Conservation (phyloP, 1,140 invertebrate species). For the Armadillidium nasatum region DNA sequence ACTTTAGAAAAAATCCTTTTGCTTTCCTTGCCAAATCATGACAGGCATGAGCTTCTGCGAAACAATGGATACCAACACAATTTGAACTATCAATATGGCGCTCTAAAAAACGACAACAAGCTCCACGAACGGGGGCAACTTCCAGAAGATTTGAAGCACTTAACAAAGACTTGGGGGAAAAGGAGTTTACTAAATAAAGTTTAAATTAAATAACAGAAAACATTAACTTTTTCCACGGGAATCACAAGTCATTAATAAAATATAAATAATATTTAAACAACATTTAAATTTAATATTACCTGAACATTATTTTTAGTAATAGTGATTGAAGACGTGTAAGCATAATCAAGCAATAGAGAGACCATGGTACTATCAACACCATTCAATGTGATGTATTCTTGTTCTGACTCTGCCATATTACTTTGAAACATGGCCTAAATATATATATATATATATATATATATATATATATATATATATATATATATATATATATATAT, state of each 20-base stretch:
- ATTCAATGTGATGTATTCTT: slow-evolving; percentile 54
- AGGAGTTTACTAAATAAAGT: neutral
- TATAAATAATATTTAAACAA: neutral
- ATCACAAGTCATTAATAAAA: neutral
- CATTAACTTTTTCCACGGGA: too few relatives aligned
- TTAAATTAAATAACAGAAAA: too few relatives aligned
- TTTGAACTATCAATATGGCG: slow-evolving; percentile 57
- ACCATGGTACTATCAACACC: slow-evolving; percentile 56
- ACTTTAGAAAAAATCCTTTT: slow-evolving; percentile 49
- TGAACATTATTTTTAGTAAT: slow-evolving; percentile 57
- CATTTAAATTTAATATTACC: slow-evolving; percentile 45
- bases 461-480: slow-evolving; percentile 6
- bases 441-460: neutral
- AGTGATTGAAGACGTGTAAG: slow-evolving; percentile 55
- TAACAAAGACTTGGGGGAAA: slow-evolving; percentile 48
- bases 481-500: too few relatives aligned
- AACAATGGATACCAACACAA: slow-evolving; percentile 58
- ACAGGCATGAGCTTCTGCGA: slow-evolving; percentile 58
- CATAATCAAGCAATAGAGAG: slow-evolving; percentile 55
- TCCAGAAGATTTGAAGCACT: slow-evolving; percentile 60
- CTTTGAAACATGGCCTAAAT: slow-evolving; percentile 54
- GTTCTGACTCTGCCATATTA: slow-evolving; percentile 52
- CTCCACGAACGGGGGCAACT: slow-evolving; percentile 53
- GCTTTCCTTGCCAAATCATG: slow-evolving; percentile 53
- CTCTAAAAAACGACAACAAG: slow-evolving; percentile 56